These are phyloP conservation scores for Agrochola lychnidis DNA, from an alignment of 2,888 invertebrate genomes.

Conservation along the genomic window DNA sequence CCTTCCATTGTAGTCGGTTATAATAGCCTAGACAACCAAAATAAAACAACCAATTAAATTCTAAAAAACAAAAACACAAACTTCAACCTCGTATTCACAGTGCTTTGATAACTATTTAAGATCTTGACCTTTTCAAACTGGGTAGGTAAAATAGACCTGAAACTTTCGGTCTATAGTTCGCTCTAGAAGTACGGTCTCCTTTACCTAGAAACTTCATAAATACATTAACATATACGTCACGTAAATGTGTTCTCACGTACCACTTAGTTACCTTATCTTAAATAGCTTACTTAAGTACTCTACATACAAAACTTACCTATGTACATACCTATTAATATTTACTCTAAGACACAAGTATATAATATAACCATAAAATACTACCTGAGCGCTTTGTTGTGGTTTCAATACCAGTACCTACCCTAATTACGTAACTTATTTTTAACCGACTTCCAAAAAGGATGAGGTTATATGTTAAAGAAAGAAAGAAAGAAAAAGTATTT, in stretches of 20 bases:
- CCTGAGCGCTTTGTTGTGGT: no score
- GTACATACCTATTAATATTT: not conserved
- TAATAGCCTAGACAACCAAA: not conserved
- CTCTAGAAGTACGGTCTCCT: constrained; percentile 2
- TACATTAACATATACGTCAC: constrained; percentile 38
- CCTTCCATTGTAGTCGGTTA: not conserved
- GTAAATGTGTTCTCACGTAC: constrained; percentile 31
- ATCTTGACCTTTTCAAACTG: not conserved
- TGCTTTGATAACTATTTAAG: not conserved
- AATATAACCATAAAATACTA: not conserved
- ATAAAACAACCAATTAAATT: not conserved
- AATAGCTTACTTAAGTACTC: constrained; percentile 8
- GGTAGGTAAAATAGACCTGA: constrained; percentile 1
- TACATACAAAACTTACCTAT: not conserved
- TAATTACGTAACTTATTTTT: no score
- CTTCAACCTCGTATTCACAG: not conserved
- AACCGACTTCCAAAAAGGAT: no score
- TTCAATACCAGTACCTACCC: no score
- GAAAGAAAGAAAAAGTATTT: no score
- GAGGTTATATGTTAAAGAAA: no score
- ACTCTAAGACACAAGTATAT: not conserved
- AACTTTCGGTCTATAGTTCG: constrained; percentile 25
- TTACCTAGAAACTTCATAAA: constrained; percentile 38
- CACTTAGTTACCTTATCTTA: constrained; percentile 18
- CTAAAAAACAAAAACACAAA: not conserved